These are phyloP conservation scores for Gnathonemus longibarbis DNA, from an alignment of 2,113 vertebrate genomes.

Conservation along the genomic window DNA sequence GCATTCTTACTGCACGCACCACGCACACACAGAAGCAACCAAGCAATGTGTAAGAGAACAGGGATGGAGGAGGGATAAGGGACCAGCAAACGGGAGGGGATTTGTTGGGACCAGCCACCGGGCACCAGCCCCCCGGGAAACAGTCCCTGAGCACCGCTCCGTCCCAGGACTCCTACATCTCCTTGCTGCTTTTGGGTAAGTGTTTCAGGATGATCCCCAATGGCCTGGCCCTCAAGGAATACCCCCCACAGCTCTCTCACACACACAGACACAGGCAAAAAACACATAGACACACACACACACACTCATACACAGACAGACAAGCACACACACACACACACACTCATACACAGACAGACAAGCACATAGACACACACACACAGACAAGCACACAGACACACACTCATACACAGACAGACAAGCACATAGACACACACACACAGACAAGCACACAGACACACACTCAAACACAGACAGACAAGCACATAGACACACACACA, in stretches of 20 bases:
- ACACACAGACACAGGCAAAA: not conserved
- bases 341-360: not conserved
- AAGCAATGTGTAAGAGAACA: not conserved
- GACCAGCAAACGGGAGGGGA: not conserved
- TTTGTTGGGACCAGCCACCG: not conserved
- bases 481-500: not conserved
- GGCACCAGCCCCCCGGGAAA: not conserved
- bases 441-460: not conserved
- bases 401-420: not conserved
- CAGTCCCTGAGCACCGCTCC: not conserved
- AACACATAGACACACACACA: not conserved
- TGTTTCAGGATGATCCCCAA: not conserved
- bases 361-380: not conserved
- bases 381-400: not conserved
- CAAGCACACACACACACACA: not conserved
- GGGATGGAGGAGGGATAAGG: not conserved
- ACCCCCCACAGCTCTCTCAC: not conserved
- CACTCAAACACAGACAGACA: not conserved
- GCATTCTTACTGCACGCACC: not conserved
- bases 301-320: not conserved
- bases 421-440: not conserved
- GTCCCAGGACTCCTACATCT: not conserved
- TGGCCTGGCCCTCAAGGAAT: not conserved
- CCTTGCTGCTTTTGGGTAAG: not conserved
- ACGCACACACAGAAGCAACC: not conserved